These are phyloP conservation scores for Diphyllodes magnificus DNA, from an alignment of 2,113 vertebrate genomes.

Conservation along the genomic window DNA sequence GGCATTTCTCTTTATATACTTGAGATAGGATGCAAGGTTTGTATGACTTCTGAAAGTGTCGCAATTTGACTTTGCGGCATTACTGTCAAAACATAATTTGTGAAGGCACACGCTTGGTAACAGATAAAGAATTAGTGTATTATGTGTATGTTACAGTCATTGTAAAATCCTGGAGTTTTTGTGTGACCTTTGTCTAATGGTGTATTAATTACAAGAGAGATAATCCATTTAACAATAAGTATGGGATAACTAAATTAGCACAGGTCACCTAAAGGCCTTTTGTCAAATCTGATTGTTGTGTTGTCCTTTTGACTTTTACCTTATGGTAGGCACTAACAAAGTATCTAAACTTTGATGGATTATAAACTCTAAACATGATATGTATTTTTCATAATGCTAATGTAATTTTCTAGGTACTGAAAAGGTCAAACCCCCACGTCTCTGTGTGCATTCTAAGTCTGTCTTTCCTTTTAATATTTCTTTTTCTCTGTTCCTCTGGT, in stretches of 20 bases:
- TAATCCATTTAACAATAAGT: conserved; percentile 75
- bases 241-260: conserved; percentile 69
- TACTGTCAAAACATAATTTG: conserved; percentile 34
- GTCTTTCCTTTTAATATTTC: conserved; percentile 79
- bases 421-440: conserved; percentile 74
- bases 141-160: conserved; percentile 27
- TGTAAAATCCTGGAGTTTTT: conserved; percentile 64
- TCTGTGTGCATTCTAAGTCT: conserved; percentile 78
- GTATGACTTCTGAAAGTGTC: background rate
- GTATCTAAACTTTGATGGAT: conserved; percentile 74
- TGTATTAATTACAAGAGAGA: conserved; percentile 73
- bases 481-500: conserved; percentile 76
- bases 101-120: conserved; percentile 1
- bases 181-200: conserved; percentile 65
- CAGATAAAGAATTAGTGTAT: conserved; percentile 34
- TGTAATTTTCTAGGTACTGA: conserved; percentile 78
- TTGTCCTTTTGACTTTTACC: conserved; percentile 80
- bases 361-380: conserved; percentile 76
- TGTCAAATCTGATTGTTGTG: conserved; percentile 78
- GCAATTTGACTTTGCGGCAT: background rate
- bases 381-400: conserved; percentile 83
- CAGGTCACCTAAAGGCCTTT: conserved; percentile 74
- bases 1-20: background rate
- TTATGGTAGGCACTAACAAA: conserved; percentile 74
- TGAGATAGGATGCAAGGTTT: background rate